Conservation (phyloP, 2,113 vertebrate species). For the Gasterosteus nipponicus region DNA sequence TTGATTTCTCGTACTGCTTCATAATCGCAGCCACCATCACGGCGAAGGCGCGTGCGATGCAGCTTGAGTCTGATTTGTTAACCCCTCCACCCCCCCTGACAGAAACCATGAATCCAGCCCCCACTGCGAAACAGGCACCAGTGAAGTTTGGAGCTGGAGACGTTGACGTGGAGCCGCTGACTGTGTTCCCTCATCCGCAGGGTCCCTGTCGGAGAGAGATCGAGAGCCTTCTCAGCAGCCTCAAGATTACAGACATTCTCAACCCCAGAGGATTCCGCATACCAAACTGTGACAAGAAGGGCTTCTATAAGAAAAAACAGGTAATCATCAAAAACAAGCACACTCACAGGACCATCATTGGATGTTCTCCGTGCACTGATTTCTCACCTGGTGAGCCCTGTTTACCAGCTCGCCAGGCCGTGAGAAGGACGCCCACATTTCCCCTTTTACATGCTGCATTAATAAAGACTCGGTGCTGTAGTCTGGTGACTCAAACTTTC, state of each 20-base stretch:
- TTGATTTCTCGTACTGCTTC: constrained; percentile 61
- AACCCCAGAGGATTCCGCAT: constrained; percentile 90
- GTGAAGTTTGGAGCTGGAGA: constrained; percentile 3
- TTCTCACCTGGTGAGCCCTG: not conserved
- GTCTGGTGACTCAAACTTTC: constrained; percentile 52
- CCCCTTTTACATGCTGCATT: constrained; percentile 39
- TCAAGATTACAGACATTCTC: constrained; percentile 90
- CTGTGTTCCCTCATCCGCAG: constrained; percentile 72
- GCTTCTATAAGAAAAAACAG: constrained; percentile 98
- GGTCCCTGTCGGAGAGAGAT: constrained; percentile 95
- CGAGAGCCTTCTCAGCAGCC: constrained; percentile 88
- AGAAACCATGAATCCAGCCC: not conserved
- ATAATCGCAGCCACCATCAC: constrained; percentile 44
- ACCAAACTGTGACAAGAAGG: constrained; percentile 97
- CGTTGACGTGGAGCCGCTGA: constrained; percentile 6
- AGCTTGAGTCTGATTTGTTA: constrained; percentile 44
- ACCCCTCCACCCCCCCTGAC: not conserved
- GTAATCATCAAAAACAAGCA: constrained; percentile 64
- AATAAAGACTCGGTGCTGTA: constrained; percentile 38
- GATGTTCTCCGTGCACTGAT: not conserved
- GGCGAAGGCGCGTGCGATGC: constrained; percentile 24
- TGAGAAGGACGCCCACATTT: constrained; percentile 33
- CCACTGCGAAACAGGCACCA: not conserved
- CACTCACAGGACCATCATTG: not conserved
- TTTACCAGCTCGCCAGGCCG: not conserved